Evolutionary conservation across 2,888 invertebrate genomes (phyloP).

Genomic region (Malthinus flaveolus): DNA sequence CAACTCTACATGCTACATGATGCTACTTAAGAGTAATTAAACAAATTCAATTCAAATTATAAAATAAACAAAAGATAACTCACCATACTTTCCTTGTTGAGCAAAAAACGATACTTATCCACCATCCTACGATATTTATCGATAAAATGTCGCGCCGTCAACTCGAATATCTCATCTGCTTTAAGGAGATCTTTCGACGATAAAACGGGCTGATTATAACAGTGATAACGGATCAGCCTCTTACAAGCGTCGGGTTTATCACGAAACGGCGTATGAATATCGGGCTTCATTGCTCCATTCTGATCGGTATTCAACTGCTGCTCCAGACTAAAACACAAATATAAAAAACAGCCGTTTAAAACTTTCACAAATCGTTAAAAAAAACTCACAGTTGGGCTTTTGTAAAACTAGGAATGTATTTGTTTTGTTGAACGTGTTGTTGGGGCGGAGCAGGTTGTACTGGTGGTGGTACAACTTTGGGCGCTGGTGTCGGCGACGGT

Average conservation of each 20-base stretch:
- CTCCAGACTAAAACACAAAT: slow-evolving; percentile 67
- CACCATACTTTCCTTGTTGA: slow-evolving; percentile 80
- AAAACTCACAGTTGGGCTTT: slow-evolving; percentile 52
- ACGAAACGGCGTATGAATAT: slow-evolving; percentile 71
- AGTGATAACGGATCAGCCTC: slow-evolving; percentile 75
- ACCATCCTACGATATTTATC: slow-evolving; percentile 72
- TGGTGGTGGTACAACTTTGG: neutral
- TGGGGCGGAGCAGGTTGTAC: slow-evolving; percentile 11
- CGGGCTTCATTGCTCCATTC: slow-evolving; percentile 72
- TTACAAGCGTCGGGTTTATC: slow-evolving; percentile 75
- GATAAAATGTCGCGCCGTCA: slow-evolving; percentile 68
- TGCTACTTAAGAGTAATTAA: too few relatives aligned
- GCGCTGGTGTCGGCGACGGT: neutral
- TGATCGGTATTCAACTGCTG: slow-evolving; percentile 77
- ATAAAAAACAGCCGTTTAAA: slow-evolving; percentile 34
- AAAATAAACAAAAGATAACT: slow-evolving; percentile 38
- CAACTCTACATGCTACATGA: too few relatives aligned
- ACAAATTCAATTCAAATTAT: neutral
- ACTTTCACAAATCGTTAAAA: too few relatives aligned
- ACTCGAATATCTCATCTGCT: slow-evolving; percentile 71
- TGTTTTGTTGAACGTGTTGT: slow-evolving; percentile 36
- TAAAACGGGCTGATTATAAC: slow-evolving; percentile 68
- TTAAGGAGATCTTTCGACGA: slow-evolving; percentile 66
- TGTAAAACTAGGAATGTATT: slow-evolving; percentile 44
- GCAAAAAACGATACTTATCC: slow-evolving; percentile 72